phyloP scores from a whole-genome alignment of 2,113 vertebrate genomes.

The Ivindomyrus marchei region DNA sequence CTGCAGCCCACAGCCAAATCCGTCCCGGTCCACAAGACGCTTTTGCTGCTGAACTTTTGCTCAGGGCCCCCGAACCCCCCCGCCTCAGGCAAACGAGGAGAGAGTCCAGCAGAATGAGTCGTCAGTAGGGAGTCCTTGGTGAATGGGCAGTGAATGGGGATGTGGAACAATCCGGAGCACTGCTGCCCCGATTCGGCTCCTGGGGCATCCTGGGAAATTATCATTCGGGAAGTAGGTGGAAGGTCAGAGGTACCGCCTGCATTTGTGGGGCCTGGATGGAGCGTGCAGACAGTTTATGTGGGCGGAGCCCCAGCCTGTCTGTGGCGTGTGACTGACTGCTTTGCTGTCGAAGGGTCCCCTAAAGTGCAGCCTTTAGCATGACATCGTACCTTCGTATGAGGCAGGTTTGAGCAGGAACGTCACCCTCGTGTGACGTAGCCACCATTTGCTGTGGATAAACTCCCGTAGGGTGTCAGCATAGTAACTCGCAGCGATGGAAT shows the following conservation, averaged over 20 bases:
- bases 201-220: background rate
- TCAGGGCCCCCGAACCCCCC: background rate
- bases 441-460: background rate
- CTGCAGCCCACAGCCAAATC: conserved; percentile 7
- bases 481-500: background rate
- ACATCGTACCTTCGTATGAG: background rate
- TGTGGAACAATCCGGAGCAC: background rate
- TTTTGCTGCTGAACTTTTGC: background rate
- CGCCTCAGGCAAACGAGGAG: background rate
- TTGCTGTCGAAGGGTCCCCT: background rate
- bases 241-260: background rate
- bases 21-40: background rate
- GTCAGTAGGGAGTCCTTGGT: background rate
- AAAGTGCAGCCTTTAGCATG: background rate
- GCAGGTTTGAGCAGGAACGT: background rate
- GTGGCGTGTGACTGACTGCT: background rate
- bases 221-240: background rate
- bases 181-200: background rate
- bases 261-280: background rate
- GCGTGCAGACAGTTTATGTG: background rate
- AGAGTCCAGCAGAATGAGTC: background rate
- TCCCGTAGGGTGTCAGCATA: background rate
- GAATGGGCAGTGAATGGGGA: background rate
- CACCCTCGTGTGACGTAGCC: background rate
- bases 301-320: background rate